Conservation (phyloP, 1,140 invertebrate genomes). For the Drosophila jambulina region DNA sequence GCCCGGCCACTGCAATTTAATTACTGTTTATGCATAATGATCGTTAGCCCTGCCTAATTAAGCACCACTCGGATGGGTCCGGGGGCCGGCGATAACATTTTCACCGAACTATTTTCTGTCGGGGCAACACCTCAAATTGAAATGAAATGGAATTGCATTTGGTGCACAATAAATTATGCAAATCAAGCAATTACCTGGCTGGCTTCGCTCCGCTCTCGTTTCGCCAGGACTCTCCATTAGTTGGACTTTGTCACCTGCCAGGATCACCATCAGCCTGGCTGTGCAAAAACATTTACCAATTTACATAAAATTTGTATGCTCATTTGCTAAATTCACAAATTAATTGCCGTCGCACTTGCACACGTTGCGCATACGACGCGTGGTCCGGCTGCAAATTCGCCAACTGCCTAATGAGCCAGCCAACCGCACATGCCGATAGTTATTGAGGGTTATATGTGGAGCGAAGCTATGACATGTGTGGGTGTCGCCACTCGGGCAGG, state of each 20-base stretch:
- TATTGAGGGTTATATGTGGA: constrained; percentile 44
- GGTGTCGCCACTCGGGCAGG: constrained; percentile 3
- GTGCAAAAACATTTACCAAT: constrained; percentile 64
- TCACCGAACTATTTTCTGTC: constrained; percentile 40
- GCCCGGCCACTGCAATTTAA: constrained; percentile 49
- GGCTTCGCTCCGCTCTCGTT: constrained; percentile 23
- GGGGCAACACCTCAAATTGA: constrained; percentile 69
- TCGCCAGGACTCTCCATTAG: constrained; percentile 25
- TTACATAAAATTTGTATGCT: constrained; percentile 76
- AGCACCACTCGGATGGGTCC: constrained; percentile 39
- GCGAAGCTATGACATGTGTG: constrained; percentile 9
- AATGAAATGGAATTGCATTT: constrained; percentile 72
- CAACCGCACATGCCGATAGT: constrained; percentile 53
- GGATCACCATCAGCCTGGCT: constrained; percentile 12
- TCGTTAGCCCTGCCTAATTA: constrained; percentile 74
- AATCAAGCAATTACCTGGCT: constrained; percentile 75
- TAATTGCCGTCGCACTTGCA: constrained; percentile 60
- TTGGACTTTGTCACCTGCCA: constrained; percentile 73
- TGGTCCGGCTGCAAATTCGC: constrained; percentile 43
- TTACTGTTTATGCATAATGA: constrained; percentile 71
- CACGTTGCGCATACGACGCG: constrained; percentile 37
- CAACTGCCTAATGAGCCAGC: constrained; percentile 55
- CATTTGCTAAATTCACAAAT: constrained; percentile 80
- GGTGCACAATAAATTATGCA: constrained; percentile 76
- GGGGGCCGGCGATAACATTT: constrained; percentile 50